Base-by-base conservation (phyloP, 2,113 vertebrate genomes). In the Rhea americana region DNA sequence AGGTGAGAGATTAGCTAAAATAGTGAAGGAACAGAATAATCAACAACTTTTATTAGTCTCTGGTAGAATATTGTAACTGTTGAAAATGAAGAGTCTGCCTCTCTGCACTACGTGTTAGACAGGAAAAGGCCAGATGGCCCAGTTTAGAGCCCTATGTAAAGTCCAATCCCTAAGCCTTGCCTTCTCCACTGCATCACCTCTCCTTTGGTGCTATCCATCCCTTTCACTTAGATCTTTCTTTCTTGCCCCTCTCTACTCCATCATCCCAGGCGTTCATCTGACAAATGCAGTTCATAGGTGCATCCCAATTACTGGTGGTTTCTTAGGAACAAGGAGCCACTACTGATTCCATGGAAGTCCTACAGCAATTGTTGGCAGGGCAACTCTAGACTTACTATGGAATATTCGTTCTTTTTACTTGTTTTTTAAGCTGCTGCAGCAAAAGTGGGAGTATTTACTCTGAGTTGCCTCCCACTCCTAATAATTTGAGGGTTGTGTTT, bases 151-250 rank as follows among this genome's bases (percentile, higher is more conserved):
- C 21, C 63, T 45, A 62, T 59, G 24, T 26, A 51, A 68, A 78
- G 24, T 35, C 59, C 26, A 66, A 20, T 11, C 35, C 10, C 25
- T 11, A 37, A 43, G 22, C 58, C 20, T 66, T n/a, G 41, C 15
- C 79, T 61, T 56, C 32, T 56, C 18, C 0, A 4, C 7, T 13
- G 3, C 15, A 18, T 73, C 3, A 0, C 20, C 0, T 0, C 62
- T 89, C 43, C 45, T 28, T 30, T 92, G 51, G 24, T 0, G 0
- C 11, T 50, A 21, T 67, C 56, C 7, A 26, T 11, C 39, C 28
- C 45, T 30, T 89, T 53, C 58, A 5, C 18, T 79, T 76, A 18
- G 16, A 21, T 53, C 30, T 39, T 17, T 58, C 39, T 72, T 76
- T 56, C 39, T 45, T 24, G 47, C 11, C 41, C 13, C 0, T 0